Base-by-base conservation (phyloP, 1,140 invertebrate species). In the Brachionus angularis region DNA sequence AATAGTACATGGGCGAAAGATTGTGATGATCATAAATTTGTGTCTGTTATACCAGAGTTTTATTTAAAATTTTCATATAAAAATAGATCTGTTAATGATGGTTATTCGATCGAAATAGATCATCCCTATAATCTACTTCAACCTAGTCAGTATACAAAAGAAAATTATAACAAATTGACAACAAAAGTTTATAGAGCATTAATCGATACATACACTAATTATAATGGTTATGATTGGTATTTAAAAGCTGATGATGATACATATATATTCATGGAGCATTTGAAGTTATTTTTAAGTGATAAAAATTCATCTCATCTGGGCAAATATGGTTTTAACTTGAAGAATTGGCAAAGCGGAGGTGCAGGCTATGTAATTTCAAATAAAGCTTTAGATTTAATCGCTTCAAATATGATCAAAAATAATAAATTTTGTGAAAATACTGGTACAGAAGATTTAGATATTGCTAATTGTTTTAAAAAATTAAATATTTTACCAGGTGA, bases 211-310 rank as follows among this genome's bases (percentile, higher is more conserved):
- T 7, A 42, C 14, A 7, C 10, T 3, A 42, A 3, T 14, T 42
- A 7, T 42, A 3, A 3, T 14, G 73, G 79, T 27, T 76, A 74
- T 12, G 91, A 95, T 79, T 95, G 91, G 91, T 93, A 93, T 78
- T 82, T 95, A 72, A 95, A 96, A 81, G 91, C 91, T 27, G 91
- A 96, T 77, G 91, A 94, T 80, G 92, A 96, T 77, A 94, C 92
- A 82, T 93, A 81, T 84, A 88, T 86, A 12, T 79, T 83, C 7
- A 61, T 83, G 18, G 82, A 83, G 74, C 83, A 84, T 74, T 72
- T 84, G 5, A 74, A 80, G n/a, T 73, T 76, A 53, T 77, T 81
- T 42, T 72, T 83, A 29, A 71, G 71, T 12, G 61, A 72, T 10
- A 73, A 75, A 71, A 50, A 73, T 73, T 69, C 72, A 58, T 70